These are phyloP conservation scores for Epistrophe grossulariae DNA, from an alignment of 2,888 invertebrate species.

Conservation along the genomic window DNA sequence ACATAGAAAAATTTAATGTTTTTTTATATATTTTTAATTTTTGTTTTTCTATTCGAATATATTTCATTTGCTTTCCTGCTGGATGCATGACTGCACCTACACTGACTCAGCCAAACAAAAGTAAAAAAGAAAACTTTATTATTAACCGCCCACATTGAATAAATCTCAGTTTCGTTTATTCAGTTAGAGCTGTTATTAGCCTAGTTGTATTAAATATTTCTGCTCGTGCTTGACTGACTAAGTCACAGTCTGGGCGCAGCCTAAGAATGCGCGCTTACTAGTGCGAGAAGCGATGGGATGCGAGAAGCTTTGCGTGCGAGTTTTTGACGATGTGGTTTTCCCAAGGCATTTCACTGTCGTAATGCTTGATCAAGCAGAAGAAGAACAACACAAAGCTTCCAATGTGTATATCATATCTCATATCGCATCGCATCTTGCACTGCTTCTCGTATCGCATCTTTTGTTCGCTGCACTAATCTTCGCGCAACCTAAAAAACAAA, in stretches of 20 bases:
- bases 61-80: background rate
- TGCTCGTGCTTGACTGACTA: background rate
- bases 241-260: too few relatives aligned
- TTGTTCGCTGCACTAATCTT: background rate
- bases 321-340: too few relatives aligned
- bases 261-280: too few relatives aligned
- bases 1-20: background rate
- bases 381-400: too few relatives aligned
- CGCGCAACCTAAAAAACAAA: background rate
- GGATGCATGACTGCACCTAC: background rate
- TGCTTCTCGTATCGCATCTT: background rate
- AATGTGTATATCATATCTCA: too few relatives aligned
- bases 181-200: background rate
- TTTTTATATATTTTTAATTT: background rate
- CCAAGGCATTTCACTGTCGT: too few relatives aligned
- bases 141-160: background rate
- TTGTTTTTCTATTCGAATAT: background rate
- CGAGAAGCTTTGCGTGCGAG: background rate
- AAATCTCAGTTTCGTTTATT: too few relatives aligned
- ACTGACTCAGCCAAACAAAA: background rate
- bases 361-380: too few relatives aligned
- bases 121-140: too few relatives aligned
- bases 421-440: background rate
- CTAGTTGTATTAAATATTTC: background rate
- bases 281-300: too few relatives aligned